phyloP scores from a whole-genome alignment of 2,888 invertebrate genomes.

The Nephrotoma appendiculata region DNA sequence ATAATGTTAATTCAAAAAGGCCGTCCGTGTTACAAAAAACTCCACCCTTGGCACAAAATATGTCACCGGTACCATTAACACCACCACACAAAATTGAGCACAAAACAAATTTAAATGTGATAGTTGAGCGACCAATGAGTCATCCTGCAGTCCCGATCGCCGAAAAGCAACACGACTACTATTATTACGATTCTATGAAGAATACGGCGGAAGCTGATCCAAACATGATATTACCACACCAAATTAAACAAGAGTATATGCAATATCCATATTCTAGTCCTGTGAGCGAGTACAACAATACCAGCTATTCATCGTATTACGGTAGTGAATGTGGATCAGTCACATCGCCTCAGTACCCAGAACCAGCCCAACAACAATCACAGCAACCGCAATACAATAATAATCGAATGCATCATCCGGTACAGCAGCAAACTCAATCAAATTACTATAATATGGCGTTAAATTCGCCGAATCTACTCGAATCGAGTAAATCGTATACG shows the following conservation, averaged over 20 bases:
- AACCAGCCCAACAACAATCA: not conserved
- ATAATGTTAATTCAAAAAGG: not conserved
- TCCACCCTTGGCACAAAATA: not conserved
- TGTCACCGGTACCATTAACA: not conserved
- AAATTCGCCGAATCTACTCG: not conserved
- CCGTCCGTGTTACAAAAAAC: constrained; percentile 4
- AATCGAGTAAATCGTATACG: not conserved
- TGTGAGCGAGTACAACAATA: not conserved
- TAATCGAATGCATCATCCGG: not conserved
- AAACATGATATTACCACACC: not conserved
- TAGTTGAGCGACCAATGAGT: not conserved
- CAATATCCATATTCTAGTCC: constrained; percentile 1
- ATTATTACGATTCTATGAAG: not conserved
- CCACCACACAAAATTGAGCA: not conserved
- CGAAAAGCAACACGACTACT: not conserved
- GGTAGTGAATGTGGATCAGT: not conserved
- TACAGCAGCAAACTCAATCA: not conserved
- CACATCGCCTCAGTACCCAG: not conserved
- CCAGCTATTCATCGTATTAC: not conserved
- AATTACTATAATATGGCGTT: not conserved
- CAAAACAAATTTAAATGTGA: not conserved
- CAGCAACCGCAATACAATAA: not conserved
- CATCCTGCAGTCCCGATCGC: not conserved
- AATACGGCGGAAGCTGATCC: not conserved
- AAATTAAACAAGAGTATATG: not conserved